Evolutionary conservation across 2,113 vertebrate species (phyloP).

Genomic region (Ceuthmochares aereus): DNA sequence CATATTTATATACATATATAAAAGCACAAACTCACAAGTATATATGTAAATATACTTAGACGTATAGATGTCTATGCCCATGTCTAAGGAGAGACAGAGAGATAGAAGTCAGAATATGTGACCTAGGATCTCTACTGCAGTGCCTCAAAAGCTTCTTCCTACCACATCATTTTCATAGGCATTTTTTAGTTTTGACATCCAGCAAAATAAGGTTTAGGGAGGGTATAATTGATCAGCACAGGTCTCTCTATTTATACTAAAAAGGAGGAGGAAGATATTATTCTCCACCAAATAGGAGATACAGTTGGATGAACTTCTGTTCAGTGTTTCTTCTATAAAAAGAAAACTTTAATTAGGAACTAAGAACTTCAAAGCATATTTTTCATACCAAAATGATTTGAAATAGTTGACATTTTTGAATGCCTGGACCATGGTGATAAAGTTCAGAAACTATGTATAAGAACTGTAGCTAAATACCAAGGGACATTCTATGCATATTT

Average conservation of each 20-base stretch:
- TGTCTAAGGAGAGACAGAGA: not conserved
- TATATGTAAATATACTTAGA: not conserved
- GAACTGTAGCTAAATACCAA: not conserved
- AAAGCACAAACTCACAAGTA: fast-evolving
- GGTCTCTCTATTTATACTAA: not conserved
- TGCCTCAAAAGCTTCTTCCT: not conserved
- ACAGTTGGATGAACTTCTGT: not conserved
- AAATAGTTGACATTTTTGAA: not conserved
- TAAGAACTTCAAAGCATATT: not conserved
- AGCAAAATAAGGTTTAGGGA: not conserved
- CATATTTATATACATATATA: not conserved
- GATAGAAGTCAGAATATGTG: not conserved
- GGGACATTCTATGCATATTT: not conserved
- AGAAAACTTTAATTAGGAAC: not conserved
- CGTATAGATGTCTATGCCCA: not conserved
- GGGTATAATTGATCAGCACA: not conserved
- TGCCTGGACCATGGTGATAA: not conserved
- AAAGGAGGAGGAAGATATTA: not conserved
- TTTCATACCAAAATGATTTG: not conserved
- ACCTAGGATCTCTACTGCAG: not conserved
- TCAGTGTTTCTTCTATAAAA: not conserved
- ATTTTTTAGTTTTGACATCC: not conserved
- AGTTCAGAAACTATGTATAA: not conserved
- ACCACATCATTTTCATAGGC: not conserved
- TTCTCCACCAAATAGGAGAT: not conserved